Base-by-base conservation (phyloP, 2,113 vertebrate species). In the Bufo bufo region DNA sequence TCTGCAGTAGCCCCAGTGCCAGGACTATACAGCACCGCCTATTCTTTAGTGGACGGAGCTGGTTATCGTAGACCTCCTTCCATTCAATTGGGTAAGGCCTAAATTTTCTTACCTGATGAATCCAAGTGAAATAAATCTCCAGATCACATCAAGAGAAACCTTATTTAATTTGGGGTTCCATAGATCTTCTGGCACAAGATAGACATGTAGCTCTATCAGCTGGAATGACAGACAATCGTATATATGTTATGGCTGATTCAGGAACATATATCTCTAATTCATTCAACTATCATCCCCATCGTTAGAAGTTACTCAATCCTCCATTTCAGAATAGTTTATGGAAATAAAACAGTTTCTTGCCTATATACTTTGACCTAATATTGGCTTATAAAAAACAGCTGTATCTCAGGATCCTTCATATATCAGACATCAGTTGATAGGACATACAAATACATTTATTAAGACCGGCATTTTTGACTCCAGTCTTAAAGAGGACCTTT, bases 81-180 rank as follows among this genome's bases (percentile, higher is more conserved):
- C 33, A 33, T 33, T 33, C 33, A 33, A n/a, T 65, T 65, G 19
- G 7, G 6, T n/a, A 9, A 65, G 19, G 9, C 43, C 23, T 7
- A 13, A 45, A 92, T 58, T 82, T 43, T 90, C 92, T 94, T 90
- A 96, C 97, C 97, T 97, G 94, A 99, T 96, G 92, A 99, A 98
- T 83, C 97, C 97, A 4, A 95, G 96, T 85, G 97, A 98, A 92
- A 96, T 84, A 82, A 98, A 99, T 89, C 93, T 95, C 58, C 94
- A 95, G 82, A 94, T 93, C 89, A 95, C 94, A 90, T 96, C 94
- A 77, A 95, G 86, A 59, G 97, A 94, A 89, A 97, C 91, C 84
- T 96, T 98, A 91, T 98, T 98, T 90, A 98, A 92, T 90, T 96
- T 96, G 90, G 95, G 94, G 90, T 98, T 95, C 97, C 97, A 98